A percentile compares a stretch with the other conserved stretches of the same genome.
Evolutionary conservation across 30 jellyfish, hydroid and myxozoan genomes (phyloP).

Genomic region (Turritopsis dohrnii): DNA sequence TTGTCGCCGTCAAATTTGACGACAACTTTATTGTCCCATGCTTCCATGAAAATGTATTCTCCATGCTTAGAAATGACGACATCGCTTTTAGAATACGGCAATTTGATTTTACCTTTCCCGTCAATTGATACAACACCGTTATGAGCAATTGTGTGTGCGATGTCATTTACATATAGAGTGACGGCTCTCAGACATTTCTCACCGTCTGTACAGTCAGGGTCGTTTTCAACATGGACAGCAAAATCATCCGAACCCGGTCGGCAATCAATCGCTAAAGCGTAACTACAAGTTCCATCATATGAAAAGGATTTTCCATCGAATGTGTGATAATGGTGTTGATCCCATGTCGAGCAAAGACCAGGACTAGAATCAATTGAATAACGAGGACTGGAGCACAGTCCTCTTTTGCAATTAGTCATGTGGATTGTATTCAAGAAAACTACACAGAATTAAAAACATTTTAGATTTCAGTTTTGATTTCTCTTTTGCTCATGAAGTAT

Average conservation of each 20-base stretch:
- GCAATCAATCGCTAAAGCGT: slow-evolving; percentile 42
- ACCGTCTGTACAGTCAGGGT: not conserved
- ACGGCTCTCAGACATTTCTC: slow-evolving; percentile 20
- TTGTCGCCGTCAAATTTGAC: slow-evolving; percentile 28
- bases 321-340: slow-evolving; percentile 19
- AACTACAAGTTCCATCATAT: slow-evolving; percentile 31
- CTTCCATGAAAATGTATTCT: slow-evolving; percentile 21
- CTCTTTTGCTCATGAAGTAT: no score
- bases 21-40: slow-evolving; percentile 18
- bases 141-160: slow-evolving; percentile 14
- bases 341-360: slow-evolving; percentile 32
- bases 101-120: slow-evolving; percentile 10
- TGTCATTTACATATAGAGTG: slow-evolving; percentile 5
- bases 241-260: slow-evolving; percentile 43
- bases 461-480: no score
- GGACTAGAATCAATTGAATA: not conserved
- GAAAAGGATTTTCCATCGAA: slow-evolving; percentile 34
- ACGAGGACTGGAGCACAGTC: not conserved
- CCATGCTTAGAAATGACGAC: slow-evolving; percentile 27
- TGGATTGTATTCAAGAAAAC: no score
- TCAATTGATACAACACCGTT: slow-evolving; percentile 14
- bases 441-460: no score
- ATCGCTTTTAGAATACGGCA: slow-evolving; percentile 22
- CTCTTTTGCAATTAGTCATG: not conserved
- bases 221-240: slow-evolving; percentile 36